Evolutionary conservation across 2,113 vertebrate species (phyloP), one percentile per base, ranked within the genome.

Genomic region (Origma solitaria): DNA sequence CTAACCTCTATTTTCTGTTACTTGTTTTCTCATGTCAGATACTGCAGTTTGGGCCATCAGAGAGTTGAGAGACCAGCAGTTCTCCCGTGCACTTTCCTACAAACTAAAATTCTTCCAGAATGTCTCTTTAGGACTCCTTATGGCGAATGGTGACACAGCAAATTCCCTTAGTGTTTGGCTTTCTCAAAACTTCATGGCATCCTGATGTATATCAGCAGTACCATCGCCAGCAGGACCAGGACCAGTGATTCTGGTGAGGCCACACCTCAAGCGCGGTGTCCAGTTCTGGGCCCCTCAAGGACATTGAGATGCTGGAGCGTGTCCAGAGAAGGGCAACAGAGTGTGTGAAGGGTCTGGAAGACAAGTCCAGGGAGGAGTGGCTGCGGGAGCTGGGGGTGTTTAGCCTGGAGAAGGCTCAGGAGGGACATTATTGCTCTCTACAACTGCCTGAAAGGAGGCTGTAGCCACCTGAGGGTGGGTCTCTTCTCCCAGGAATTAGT

Each of bases 81-180:
- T 64, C 28, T 33, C 47, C 38, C 18, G n/a, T 0, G 4, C 17
- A 33, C 28, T 24, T 70, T 53, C 31, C 47, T 57, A 57, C 17
- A 37, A 27, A 56, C 9, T 19, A 27, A 15, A 66, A 49, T 30
- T 50, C 28, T 37, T 62, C 33, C n/a, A 33, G 13, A 62, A 40
- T 42, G 30, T 24, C 37, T 60, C 33, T 30, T 21, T 28, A 35
- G 8, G 42, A 35, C n/a, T 56, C 13, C 23, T 49, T 21, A 45
- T 0, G 6, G 23, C 0, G 1, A 53, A 53, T 0, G 0, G 2
- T 14, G 30, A 21, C 44, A 35, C 16, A 54, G 31, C 35, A 80
- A 58, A 21, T 3, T 19, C 23, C 71, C 5, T 40, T 15, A 1
- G 18, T 8, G 15, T 16, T 35, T 24, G 25, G 6, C 20, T 62